These are phyloP conservation scores for Archips crataeganus DNA, from an alignment of 2,888 invertebrate species.

Conservation along the genomic window DNA sequence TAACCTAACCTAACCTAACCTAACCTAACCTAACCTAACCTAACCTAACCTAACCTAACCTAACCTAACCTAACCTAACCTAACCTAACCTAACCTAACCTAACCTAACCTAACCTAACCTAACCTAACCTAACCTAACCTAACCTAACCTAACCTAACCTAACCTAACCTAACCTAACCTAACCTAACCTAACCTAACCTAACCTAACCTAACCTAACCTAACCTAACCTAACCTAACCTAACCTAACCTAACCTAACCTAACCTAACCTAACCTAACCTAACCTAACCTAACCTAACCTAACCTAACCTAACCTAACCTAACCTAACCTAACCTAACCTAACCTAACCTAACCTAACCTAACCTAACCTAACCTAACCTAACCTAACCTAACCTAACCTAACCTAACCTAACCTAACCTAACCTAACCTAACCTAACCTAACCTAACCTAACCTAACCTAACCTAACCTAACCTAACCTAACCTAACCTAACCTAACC, in stretches of 20 bases:
- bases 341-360: slow-evolving; percentile 15
- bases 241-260: slow-evolving; percentile 28
- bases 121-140: slow-evolving; percentile 31
- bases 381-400: too few species aligned
- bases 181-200: slow-evolving; percentile 29
- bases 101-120: too few species aligned
- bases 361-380: slow-evolving; percentile 16
- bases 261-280: slow-evolving; percentile 27
- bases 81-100: slow-evolving; percentile 21
- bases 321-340: slow-evolving; percentile 15
- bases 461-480: too few species aligned
- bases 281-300: slow-evolving; percentile 29
- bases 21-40: slow-evolving; percentile 33
- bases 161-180: slow-evolving; percentile 29
- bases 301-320: slow-evolving; percentile 26
- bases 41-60: slow-evolving; percentile 33
- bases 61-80: slow-evolving; percentile 33
- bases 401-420: too few species aligned
- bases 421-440: too few species aligned
- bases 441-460: too few species aligned
- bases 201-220: slow-evolving; percentile 29
- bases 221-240: slow-evolving; percentile 29
- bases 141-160: slow-evolving; percentile 29
- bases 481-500: slow-evolving; percentile 31
- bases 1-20: slow-evolving; percentile 33